Percentiles rank a stretch among this genome's conserved stretches.
Evolutionary conservation across 2,888 invertebrate genomes (phyloP).

Genomic region (Pyralis farinalis): DNA sequence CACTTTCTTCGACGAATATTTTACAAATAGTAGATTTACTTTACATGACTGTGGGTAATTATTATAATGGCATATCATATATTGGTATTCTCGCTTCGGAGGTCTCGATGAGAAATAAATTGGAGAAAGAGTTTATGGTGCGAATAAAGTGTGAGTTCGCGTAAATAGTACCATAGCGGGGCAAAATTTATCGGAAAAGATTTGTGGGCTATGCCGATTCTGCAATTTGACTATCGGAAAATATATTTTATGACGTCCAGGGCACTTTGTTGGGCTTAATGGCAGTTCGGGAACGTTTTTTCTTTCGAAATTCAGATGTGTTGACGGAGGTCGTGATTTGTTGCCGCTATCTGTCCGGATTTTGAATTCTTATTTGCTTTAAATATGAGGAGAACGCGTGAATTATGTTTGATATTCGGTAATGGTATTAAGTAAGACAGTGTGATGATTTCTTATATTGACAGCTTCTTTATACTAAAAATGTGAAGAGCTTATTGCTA

Average conservation of each 20-base stretch:
- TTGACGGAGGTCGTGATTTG: conserved; percentile 39
- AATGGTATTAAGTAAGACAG: no score
- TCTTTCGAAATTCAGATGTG: conserved; percentile 27
- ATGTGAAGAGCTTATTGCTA: no score
- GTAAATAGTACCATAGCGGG: conserved; percentile 35
- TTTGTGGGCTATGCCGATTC: conserved; percentile 64
- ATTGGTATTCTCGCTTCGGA: conserved; percentile 10
- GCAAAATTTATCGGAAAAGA: conserved; percentile 71
- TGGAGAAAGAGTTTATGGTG: conserved; percentile 22
- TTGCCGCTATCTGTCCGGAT: conserved; percentile 15
- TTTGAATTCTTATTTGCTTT: conserved; percentile 8
- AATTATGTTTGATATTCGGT: no score
- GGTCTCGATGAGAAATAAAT: conserved; percentile 13
- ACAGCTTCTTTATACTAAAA: no score
- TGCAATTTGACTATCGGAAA: conserved; percentile 75
- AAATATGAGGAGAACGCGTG: not conserved
- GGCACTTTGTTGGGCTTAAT: conserved; percentile 62
- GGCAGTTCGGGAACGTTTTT: conserved; percentile 42
- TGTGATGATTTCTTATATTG: no score
- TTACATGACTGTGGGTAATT: conserved; percentile 3
- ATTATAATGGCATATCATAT: conserved; percentile 9
- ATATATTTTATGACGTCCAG: conserved; percentile 72
- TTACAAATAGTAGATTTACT: not conserved
- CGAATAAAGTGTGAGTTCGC: conserved; percentile 33
- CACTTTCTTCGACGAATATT: not conserved